A percentile compares a stretch with the other conserved stretches of the same genome.
Conservation (phyloP, 2,797 vertebrate genomes). For the Syndactyla subalaris region DNA sequence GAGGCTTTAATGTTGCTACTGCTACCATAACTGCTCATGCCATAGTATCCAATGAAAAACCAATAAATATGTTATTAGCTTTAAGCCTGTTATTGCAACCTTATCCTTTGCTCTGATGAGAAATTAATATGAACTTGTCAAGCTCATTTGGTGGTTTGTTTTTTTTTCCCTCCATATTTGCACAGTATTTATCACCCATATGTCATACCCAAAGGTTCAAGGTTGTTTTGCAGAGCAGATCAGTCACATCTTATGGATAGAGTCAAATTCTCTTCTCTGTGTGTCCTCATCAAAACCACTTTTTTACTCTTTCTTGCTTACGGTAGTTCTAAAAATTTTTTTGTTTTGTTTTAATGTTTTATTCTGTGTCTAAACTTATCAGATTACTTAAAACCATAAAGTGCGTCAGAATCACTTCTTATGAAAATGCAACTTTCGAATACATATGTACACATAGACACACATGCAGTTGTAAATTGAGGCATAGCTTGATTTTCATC, state of each 20-base stretch:
- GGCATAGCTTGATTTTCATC: background rate
- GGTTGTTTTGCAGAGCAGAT: background rate
- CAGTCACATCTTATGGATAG: background rate
- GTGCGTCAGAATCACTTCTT: background rate
- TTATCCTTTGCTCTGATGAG: background rate
- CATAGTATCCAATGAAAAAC: background rate
- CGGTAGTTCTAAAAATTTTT: background rate
- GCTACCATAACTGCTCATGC: background rate
- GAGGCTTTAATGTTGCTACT: background rate
- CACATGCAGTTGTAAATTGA: background rate
- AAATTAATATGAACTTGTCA: background rate
- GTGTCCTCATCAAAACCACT: background rate
- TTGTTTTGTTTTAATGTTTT: background rate
- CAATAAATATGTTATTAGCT: background rate
- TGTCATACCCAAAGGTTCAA: background rate
- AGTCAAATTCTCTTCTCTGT: background rate
- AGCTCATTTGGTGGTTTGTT: background rate
- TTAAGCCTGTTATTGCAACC: background rate
- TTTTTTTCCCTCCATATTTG: accelerated
- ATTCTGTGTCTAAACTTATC: background rate
- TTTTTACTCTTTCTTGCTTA: background rate
- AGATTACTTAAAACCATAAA: background rate
- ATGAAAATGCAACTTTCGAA: background rate
- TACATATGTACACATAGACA: background rate
- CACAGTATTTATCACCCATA: accelerated